Evolutionary conservation across 2,888 invertebrate species (phyloP), one percentile per base, ranked within the genome.

Genomic region (Hofmannophila pseudospretella): DNA sequence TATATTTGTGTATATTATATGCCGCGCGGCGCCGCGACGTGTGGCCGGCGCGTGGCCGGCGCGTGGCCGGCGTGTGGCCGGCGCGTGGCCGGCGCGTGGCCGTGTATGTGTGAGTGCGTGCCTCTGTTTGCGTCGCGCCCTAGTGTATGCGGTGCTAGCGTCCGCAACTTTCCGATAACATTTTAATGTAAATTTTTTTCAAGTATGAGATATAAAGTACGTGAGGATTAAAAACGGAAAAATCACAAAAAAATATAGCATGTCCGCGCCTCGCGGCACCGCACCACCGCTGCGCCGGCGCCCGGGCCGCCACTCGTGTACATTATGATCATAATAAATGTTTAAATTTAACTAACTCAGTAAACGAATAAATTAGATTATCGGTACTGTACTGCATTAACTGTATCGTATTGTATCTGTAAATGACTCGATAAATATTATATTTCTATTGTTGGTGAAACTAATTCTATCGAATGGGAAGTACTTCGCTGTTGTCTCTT

Each of bases 121-220:
- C 55, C 46, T 54, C 53, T 54, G 58, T 50, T 44, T 50, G 54
- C 51, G 54, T 52, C 52, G 53, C 65, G 61, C 57, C 54, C 54
- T 43, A 40, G 58, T 54, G 54, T 51, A 36, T 46, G 64, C 66
- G 68, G 63, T 53, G 61, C 61, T 56, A 54, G 59, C 60, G 65
- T 58, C 64, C 69, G 72, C 77, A 67, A 64, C 67, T 65, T 66
- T 70, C 75, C 76, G 73, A 71, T 74, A n/a, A 79, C 81, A 70
- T 78, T 78, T 78, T 77, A 78, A 74, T 85, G 84, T 82, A 80
- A 62, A 78, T 82, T 82, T 81, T 84, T 84, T 84, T 84, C 81
- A 78, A 80, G 77, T 85, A 84, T 80, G 75, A 82, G 72, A 84
- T 84, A 84, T 85, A 75, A 82, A 77, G 77, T 82, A 82, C 77